These are phyloP conservation scores for Bolinopsis microptera DNA, from an alignment of 37 sponge, comb jelly and placozoan species.

Conservation along the genomic window DNA sequence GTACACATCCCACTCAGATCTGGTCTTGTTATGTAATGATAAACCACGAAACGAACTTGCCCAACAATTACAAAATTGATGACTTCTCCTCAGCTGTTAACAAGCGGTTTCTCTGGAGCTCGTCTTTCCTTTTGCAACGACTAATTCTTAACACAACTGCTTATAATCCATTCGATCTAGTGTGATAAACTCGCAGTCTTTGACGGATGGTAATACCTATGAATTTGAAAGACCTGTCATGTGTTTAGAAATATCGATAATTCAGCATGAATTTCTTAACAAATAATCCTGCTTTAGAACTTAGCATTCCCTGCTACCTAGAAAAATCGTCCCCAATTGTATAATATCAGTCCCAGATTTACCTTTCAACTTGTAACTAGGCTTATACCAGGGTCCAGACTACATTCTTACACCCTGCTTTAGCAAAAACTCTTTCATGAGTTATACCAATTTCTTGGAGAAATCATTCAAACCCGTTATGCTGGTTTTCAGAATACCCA, in stretches of 20 bases:
- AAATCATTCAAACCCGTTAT: neutral
- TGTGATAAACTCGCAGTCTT: neutral
- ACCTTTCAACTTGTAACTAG: neutral
- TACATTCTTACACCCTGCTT: neutral
- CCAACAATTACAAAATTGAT: neutral
- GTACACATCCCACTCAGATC: neutral
- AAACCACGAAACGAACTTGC: neutral
- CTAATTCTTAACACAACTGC: neutral
- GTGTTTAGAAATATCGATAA: neutral
- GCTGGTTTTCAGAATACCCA: neutral
- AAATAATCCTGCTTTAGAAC: neutral
- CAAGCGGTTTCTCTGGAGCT: neutral
- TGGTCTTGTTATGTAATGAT: neutral
- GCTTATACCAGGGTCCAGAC: neutral
- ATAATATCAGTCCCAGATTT: neutral
- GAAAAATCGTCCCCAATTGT: neutral
- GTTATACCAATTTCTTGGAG: neutral
- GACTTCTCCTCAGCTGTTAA: neutral
- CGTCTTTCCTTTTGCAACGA: neutral
- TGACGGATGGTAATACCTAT: neutral
- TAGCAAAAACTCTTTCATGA: neutral
- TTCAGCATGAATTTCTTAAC: neutral
- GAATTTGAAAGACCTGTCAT: neutral
- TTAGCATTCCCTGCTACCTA: neutral
- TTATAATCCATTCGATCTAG: neutral